Evolutionary conservation across 2,113 vertebrate genomes (phyloP), one percentile per base, ranked within the genome.

Genomic region (Oryzias celebensis): DNA sequence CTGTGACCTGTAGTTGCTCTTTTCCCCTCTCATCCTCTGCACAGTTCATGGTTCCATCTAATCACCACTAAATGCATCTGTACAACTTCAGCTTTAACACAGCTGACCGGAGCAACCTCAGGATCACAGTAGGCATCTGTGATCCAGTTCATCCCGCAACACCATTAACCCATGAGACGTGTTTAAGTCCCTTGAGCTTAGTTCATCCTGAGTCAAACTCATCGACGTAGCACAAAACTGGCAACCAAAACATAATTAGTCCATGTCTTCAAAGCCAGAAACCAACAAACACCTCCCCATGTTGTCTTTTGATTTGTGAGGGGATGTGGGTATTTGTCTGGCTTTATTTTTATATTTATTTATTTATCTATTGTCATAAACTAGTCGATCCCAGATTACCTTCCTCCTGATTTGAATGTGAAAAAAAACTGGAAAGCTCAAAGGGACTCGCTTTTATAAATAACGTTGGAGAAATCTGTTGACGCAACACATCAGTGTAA

Each of bases 221-320:
- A 48, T 45, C 23, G 31, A 64, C 62, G 56, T 52, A 77, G 65
- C 1, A 18, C 58, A 45, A 60, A 56, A 66, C 43, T 52, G 44
- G 48, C 24, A 57, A 75, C 45, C 23, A 0, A 20, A 45, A 72
- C 57, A 60, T 69, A 77, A 77, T 78, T 82, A 85, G 64, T 83
- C 77, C 46, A 16, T 59, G 63, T 52, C 48, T 63, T 56, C 59
- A 52, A 65, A 41, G 64, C 57, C 31, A 48, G 80, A 64, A 49
- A 56, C 48, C 31, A 46, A 64, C 71, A 81, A 26, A 15, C 17
- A 59, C 66, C 28, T 62, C 20, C 68, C 63, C 52, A 54, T 55
- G 62, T 59, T 70, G 65, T 64, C 50, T 72, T 55, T 57, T 43
- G 53, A 61, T 59, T 63, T 31, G 18, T 36, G 45, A 54, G 58